Percentiles rank a stretch among this genome's conserved stretches.
Evolutionary conservation across 2,888 invertebrate species (phyloP).

Genomic region (Tanytarsus gracilentus): DNA sequence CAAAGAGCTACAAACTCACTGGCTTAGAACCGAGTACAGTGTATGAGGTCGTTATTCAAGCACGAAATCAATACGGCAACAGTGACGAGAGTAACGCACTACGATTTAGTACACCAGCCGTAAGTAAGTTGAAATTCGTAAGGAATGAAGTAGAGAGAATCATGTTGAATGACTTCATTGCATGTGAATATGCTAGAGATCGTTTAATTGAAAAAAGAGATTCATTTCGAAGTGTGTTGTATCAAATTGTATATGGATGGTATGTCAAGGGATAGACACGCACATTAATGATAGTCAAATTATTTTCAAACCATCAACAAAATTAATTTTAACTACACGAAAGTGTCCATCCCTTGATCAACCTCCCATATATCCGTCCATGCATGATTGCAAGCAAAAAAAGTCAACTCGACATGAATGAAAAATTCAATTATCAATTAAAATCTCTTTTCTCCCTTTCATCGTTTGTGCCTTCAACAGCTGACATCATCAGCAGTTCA

Average conservation of each 20-base stretch:
- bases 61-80: conserved; percentile 78
- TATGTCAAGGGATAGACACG: too few relatives aligned
- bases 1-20: conserved; percentile 62
- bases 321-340: too few relatives aligned
- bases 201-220: conserved; percentile 7
- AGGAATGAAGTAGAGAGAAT: neutral
- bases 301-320: too few relatives aligned
- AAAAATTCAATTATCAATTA: conserved; percentile 21
- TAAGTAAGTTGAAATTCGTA: conserved; percentile 47
- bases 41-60: conserved; percentile 69
- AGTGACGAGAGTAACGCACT: conserved; percentile 66
- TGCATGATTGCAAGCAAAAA: neutral
- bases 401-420: conserved; percentile 6
- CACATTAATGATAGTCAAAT: too few relatives aligned
- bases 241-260: too few relatives aligned
- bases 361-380: neutral
- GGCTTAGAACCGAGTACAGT: conserved; percentile 64
- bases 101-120: conserved; percentile 67
- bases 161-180: neutral
- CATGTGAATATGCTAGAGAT: too few relatives aligned
- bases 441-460: neutral
- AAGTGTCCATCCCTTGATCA: too few relatives aligned
- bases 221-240: too few relatives aligned
- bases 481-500: conserved; percentile 18
- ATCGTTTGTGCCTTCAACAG: neutral